Evolutionary conservation across 2,797 vertebrate genomes (phyloP).

Genomic region (Austrolebias charrua): DNA sequence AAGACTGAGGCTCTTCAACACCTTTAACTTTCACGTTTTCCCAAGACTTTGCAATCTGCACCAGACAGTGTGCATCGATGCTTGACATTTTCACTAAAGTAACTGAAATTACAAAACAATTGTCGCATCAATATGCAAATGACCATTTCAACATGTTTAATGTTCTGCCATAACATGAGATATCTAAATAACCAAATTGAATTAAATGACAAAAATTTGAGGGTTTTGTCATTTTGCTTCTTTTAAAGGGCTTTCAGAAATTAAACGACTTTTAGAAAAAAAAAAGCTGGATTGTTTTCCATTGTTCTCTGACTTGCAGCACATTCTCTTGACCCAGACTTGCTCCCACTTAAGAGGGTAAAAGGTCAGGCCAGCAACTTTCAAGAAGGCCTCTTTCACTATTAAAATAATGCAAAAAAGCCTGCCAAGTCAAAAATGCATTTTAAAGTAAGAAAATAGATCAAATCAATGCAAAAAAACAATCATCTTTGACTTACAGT

Average conservation of each 20-base stretch:
- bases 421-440: constrained; percentile 15
- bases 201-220: too few species aligned
- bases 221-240: constrained; percentile 1
- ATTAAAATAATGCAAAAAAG: constrained; percentile 31
- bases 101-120: not conserved
- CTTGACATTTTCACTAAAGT: not conserved
- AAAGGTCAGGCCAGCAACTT: constrained; percentile 63
- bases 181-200: too few species aligned
- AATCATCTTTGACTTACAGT: not conserved
- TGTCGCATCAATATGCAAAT: not conserved
- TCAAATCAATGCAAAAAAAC: not conserved
- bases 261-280: constrained; percentile 16
- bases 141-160: not conserved
- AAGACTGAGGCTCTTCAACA: constrained; percentile 1
- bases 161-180: not conserved
- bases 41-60: too few species aligned
- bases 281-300: constrained; percentile 29
- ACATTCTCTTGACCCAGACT: constrained; percentile 75
- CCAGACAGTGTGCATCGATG: too few species aligned
- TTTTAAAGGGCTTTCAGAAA: not conserved
- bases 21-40: constrained; percentile 24
- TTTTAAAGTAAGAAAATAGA: constrained; percentile 20
- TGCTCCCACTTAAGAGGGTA: constrained; percentile 75
- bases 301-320: constrained; percentile 62
- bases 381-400: constrained; percentile 33